Conservation (phyloP, 2,113 vertebrate species). For the Lipophrys pholis region DNA sequence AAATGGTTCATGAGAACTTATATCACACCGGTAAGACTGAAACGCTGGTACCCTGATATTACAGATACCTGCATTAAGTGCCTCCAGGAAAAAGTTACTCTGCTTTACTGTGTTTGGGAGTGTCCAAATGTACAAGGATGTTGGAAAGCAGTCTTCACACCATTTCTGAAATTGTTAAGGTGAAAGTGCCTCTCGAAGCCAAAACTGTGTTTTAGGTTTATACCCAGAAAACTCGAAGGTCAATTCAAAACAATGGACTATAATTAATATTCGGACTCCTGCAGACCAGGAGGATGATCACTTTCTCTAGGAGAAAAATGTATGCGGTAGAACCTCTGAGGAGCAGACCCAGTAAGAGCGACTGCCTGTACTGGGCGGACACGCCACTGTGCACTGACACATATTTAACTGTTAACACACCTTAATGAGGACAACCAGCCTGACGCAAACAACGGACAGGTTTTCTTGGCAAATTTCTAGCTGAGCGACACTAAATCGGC, state of each 20-base stretch:
- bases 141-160: too few relatives aligned
- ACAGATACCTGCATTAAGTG: conserved; percentile 1
- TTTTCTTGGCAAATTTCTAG: too few relatives aligned
- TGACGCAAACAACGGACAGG: too few relatives aligned
- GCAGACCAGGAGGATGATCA: neutral
- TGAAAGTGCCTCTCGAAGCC: neutral
- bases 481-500: too few relatives aligned
- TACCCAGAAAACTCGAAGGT: neutral
- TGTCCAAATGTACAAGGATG: too few relatives aligned
- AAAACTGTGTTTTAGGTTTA: neutral
- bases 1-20: neutral
- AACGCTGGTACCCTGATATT: neutral
- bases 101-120: neutral
- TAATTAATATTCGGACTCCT: neutral
- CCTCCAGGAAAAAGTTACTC: neutral
- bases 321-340: too few relatives aligned
- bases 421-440: too few relatives aligned
- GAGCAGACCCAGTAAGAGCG: too few relatives aligned
- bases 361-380: too few relatives aligned
- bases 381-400: too few relatives aligned
- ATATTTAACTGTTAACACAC: too few relatives aligned
- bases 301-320: neutral
- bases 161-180: too few relatives aligned
- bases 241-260: neutral
- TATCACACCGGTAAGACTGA: neutral